phyloP scores from a whole-genome alignment of 2,888 invertebrate species.

The Plusia festucae region DNA sequence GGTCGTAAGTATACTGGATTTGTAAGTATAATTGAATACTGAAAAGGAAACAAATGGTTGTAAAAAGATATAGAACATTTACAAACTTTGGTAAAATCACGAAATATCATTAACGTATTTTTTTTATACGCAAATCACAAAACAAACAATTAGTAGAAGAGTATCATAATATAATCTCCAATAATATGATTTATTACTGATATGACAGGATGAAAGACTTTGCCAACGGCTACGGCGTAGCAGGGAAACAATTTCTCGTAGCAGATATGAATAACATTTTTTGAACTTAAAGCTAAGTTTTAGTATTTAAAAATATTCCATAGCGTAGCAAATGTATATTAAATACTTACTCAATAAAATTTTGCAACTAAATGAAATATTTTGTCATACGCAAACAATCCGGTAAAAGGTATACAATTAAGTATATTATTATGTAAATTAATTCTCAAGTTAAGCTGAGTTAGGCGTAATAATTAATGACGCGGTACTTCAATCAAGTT shows the following conservation, averaged over 20 bases:
- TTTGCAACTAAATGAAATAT: background rate
- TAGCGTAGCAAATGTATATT: background rate
- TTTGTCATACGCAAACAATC: background rate
- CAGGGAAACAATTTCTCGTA: background rate
- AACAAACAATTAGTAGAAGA: no score
- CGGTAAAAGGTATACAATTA: background rate
- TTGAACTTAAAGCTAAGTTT: background rate
- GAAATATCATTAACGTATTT: no score
- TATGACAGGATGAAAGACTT: no score
- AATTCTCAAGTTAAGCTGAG: slow-evolving; percentile 7
- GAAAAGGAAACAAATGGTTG: background rate
- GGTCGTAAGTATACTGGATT: background rate
- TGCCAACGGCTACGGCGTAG: background rate
- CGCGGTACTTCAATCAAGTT: slow-evolving; percentile 9
- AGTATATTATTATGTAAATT: slow-evolving; percentile 9
- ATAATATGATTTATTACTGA: no score
- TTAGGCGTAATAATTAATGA: slow-evolving; percentile 6
- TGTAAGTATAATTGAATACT: background rate
- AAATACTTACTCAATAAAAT: background rate
- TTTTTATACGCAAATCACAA: no score
- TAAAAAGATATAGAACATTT: background rate
- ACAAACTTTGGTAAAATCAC: background rate
- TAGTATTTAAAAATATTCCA: no score
- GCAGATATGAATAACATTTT: background rate
- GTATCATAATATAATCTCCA: no score